A percentile compares a stretch with the other conserved stretches of the same genome.
Evolutionary conservation across 2,888 invertebrate genomes (phyloP).

Genomic region (Drosophila trichaetosa): DNA sequence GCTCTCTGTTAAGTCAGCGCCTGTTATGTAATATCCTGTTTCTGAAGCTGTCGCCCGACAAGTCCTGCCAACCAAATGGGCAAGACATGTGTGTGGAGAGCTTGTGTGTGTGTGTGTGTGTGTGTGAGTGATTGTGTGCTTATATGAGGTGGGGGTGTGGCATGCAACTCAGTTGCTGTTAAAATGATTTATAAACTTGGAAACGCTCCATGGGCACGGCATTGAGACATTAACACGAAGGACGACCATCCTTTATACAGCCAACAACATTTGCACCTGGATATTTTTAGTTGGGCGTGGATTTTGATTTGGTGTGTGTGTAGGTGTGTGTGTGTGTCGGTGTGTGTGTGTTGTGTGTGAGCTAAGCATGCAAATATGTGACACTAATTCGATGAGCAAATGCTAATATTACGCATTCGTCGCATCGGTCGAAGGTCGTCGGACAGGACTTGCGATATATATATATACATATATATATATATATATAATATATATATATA

Average conservation of each 20-base stretch:
- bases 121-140: not conserved
- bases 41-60: conserved; percentile 77
- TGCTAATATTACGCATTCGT: conserved; percentile 70
- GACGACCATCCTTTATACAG: conserved; percentile 45
- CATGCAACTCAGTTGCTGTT: conserved; percentile 65
- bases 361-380: conserved; percentile 52
- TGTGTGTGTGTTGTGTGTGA: conserved; percentile 12
- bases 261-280: conserved; percentile 28
- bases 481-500: not conserved
- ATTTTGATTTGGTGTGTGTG: conserved; percentile 24
- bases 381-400: conserved; percentile 65
- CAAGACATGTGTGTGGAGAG: conserved; percentile 29
- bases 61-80: conserved; percentile 40
- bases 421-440: conserved; percentile 55
- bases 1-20: conserved; percentile 65
- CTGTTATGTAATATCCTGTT: conserved; percentile 79
- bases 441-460: not conserved
- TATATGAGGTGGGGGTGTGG: conserved; percentile 64
- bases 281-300: conserved; percentile 35
- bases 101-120: conserved; percentile 23
- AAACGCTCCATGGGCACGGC: conserved; percentile 70
- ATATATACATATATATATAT: not conserved
- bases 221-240: conserved; percentile 74
- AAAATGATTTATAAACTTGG: conserved; percentile 72
- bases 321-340: not conserved